These are phyloP conservation scores for Zele albiditarsus DNA, from an alignment of 2,888 invertebrate genomes.

Conservation along the genomic window DNA sequence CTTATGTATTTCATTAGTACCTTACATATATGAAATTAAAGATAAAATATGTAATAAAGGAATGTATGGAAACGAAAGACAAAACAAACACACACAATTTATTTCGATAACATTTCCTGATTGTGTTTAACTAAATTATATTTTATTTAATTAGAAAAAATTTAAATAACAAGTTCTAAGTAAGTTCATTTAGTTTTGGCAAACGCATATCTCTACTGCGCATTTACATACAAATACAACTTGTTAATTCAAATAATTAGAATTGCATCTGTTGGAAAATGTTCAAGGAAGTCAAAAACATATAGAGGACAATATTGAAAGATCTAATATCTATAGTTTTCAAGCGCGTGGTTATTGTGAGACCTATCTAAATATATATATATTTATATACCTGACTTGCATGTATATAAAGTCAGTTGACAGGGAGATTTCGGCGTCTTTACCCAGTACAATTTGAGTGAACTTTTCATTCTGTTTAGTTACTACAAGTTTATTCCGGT, in stretches of 20 bases:
- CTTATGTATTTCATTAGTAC: conserved; percentile 49
- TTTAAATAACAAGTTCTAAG: too few relatives aligned
- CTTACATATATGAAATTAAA: conserved; percentile 34
- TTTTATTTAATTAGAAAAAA: too few relatives aligned
- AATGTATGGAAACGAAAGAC: conserved; percentile 15
- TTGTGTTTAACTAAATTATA: too few relatives aligned
- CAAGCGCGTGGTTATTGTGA: conserved; percentile 40
- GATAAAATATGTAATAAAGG: conserved; percentile 35
- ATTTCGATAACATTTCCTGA: too few relatives aligned
- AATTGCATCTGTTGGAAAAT: conserved; percentile 23
- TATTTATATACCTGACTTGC: conserved; percentile 3
- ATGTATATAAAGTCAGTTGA: conserved; percentile 36
- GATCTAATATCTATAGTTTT: conserved; percentile 11
- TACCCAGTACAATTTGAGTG: conserved; percentile 51
- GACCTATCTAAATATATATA: conserved; percentile 43
- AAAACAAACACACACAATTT: too few relatives aligned
- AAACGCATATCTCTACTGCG: not conserved
- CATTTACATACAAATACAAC: not conserved
- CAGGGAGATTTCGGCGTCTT: conserved; percentile 8
- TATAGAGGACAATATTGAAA: not conserved
- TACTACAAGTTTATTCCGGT: conserved; percentile 23
- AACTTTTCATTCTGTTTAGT: conserved; percentile 45
- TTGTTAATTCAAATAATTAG: conserved; percentile 19
- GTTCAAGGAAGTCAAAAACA: not conserved
- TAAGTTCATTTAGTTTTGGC: too few relatives aligned